Conservation (phyloP, 2,113 vertebrate species). For the Leucosticte australis region DNA sequence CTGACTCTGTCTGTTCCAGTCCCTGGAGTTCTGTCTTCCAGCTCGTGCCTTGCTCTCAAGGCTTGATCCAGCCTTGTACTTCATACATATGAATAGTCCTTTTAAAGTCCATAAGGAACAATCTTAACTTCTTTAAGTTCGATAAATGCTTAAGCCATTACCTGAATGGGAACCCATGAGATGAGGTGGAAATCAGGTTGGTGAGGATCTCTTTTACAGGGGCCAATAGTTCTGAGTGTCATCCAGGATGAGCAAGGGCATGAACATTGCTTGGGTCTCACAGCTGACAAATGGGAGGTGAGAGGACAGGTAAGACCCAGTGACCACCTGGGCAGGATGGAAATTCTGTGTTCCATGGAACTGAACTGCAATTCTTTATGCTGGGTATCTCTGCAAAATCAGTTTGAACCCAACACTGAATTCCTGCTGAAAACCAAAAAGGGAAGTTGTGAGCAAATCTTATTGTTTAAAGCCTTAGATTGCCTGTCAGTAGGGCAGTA, state of each 20-base stretch:
- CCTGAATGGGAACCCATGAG: not conserved
- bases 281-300: not conserved
- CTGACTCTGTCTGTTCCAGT: not conserved
- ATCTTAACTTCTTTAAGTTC: not conserved
- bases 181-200: not conserved
- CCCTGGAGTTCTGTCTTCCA: not conserved
- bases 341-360: not conserved
- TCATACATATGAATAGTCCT: not conserved
- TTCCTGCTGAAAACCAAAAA: not conserved
- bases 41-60: not conserved
- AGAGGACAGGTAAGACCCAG: not conserved
- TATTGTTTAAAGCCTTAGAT: not conserved
- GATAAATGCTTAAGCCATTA: not conserved
- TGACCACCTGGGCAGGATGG: not conserved
- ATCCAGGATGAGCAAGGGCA: not conserved
- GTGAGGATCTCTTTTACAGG: not conserved
- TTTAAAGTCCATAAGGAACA: not conserved
- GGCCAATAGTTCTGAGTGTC: not conserved
- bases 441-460: not conserved
- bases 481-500: not conserved
- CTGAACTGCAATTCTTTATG: not conserved
- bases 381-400: not conserved
- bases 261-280: not conserved
- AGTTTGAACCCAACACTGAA: not conserved
- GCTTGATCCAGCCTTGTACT: not conserved